These are phyloP conservation scores for Hippoglossus hippoglossus DNA, from an alignment of 2,797 vertebrate species.

Conservation along the genomic window DNA sequence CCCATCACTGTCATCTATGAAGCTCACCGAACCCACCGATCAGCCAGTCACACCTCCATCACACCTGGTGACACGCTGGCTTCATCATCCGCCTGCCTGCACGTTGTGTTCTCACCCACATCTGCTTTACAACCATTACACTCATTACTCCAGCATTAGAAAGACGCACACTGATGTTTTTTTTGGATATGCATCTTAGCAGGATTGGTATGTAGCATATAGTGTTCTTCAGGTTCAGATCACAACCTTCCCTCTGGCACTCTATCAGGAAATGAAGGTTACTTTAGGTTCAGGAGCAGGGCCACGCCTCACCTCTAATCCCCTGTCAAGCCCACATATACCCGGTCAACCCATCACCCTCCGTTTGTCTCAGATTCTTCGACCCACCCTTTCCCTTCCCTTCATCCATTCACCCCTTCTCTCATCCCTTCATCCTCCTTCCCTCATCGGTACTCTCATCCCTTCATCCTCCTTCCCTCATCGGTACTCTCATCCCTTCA, in stretches of 20 bases:
- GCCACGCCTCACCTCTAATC: too few relatives aligned
- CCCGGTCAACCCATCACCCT: too few relatives aligned
- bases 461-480: too few relatives aligned
- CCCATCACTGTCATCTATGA: slow-evolving; percentile 14
- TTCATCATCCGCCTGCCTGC: slow-evolving; percentile 39
- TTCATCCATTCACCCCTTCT: too few relatives aligned
- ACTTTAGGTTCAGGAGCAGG: too few relatives aligned
- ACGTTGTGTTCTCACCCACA: not conserved
- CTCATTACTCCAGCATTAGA: slow-evolving; percentile 16
- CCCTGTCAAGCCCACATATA: too few relatives aligned
- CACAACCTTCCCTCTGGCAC: not conserved
- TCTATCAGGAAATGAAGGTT: too few relatives aligned
- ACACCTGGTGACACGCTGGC: slow-evolving; percentile 39
- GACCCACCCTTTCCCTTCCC: too few relatives aligned
- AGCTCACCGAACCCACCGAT: slow-evolving; percentile 33
- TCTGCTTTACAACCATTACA: slow-evolving; percentile 10
- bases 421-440: too few relatives aligned
- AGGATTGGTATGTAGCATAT: slow-evolving; percentile 15
- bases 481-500: too few relatives aligned
- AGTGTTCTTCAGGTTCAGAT: slow-evolving; percentile 25
- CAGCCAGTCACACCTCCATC: slow-evolving; percentile 32
- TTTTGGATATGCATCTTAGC: slow-evolving; percentile 14
- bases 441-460: too few relatives aligned
- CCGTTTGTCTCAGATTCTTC: too few relatives aligned
- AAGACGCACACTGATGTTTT: not conserved